Percentiles rank a stretch among this genome's conserved stretches.
These are phyloP conservation scores for Spialia ferax DNA, from an alignment of 2,888 invertebrate genomes.

Conservation along the genomic window DNA sequence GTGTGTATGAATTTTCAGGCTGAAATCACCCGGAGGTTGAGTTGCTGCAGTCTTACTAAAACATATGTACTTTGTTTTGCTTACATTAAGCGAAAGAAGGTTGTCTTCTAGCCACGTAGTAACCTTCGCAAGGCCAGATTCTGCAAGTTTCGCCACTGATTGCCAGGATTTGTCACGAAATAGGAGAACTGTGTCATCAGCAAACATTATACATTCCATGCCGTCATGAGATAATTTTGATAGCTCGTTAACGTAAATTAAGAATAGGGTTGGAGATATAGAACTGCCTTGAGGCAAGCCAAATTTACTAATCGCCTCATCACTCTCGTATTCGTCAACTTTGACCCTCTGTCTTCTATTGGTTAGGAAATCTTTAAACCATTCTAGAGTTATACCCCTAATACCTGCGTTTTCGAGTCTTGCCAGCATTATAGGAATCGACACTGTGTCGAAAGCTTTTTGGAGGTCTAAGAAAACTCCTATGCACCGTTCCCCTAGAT, in stretches of 20 bases:
- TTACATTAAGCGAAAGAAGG: neutral
- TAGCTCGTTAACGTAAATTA: neutral
- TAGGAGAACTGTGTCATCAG: neutral
- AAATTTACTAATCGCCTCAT: neutral
- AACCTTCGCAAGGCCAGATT: neutral
- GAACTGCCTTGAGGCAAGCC: neutral
- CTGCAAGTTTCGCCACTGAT: neutral
- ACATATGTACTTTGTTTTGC: neutral
- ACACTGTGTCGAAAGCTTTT: slow-evolving; percentile 1
- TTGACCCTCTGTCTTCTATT: neutral
- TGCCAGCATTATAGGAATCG: slow-evolving; percentile 1
- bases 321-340: neutral
- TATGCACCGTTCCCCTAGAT: neutral
- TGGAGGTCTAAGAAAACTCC: neutral
- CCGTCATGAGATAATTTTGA: neutral
- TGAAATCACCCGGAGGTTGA: neutral
- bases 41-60: neutral
- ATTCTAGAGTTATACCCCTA: neutral
- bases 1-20: neutral
- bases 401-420: neutral
- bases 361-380: neutral
- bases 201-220: neutral
- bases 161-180: neutral
- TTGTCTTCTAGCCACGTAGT: neutral
- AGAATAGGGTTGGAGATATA: neutral